Evolutionary conservation across 2,888 invertebrate species (phyloP).

Genomic region (Xestoiulus laeticollis): DNA sequence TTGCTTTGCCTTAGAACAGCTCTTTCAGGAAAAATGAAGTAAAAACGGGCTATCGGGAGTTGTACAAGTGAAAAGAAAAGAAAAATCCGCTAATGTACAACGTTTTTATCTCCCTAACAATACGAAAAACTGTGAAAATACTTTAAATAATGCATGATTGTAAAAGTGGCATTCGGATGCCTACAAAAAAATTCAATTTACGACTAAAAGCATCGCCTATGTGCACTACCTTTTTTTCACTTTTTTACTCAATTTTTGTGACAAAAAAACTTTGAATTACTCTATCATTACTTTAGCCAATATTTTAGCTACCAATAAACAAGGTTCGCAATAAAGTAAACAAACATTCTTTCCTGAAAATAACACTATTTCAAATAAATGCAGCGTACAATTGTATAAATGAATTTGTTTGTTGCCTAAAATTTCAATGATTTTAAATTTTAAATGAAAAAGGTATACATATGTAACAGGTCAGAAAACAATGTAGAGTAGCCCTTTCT

Average conservation of each 20-base stretch:
- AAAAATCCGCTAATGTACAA: slow-evolving; percentile 20
- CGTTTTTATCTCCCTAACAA: slow-evolving; percentile 25
- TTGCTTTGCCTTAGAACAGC: background rate
- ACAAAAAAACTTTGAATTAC: background rate
- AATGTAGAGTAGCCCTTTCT: too few relatives aligned
- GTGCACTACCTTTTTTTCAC: too few relatives aligned
- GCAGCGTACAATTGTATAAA: background rate
- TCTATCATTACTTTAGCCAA: background rate
- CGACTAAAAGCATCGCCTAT: slow-evolving; percentile 6
- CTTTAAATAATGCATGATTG: slow-evolving; percentile 31
- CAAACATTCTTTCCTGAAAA: background rate
- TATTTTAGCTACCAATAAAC: background rate
- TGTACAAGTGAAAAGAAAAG: slow-evolving; percentile 19
- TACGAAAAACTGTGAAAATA: slow-evolving; percentile 23
- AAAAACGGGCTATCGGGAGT: background rate
- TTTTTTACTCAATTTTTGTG: background rate
- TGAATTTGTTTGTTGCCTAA: background rate
- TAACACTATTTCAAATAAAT: background rate
- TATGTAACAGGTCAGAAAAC: too few relatives aligned
- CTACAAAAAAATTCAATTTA: slow-evolving; percentile 4
- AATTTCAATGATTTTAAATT: too few relatives aligned
- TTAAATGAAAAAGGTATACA: too few relatives aligned
- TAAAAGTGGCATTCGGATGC: slow-evolving; percentile 23
- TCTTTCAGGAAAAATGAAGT: background rate
- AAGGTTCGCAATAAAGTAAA: background rate